Conservation (phyloP, 2,888 invertebrate species). For the Agrotis segetum region DNA sequence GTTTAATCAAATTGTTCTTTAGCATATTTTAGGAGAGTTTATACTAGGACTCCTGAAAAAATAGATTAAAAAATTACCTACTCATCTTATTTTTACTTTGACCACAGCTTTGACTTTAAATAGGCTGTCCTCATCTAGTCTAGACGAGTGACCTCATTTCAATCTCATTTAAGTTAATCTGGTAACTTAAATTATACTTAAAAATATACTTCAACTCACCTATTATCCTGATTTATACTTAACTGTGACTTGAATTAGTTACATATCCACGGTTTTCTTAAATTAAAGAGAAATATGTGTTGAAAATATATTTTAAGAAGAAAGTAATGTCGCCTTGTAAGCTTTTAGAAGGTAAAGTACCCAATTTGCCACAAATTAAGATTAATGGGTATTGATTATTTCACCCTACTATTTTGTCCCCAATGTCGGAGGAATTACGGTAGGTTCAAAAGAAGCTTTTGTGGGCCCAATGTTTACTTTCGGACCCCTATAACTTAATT, state of each 20-base stretch:
- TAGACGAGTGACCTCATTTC: constrained; percentile 18
- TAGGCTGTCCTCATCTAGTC: constrained; percentile 8
- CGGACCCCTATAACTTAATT: background rate
- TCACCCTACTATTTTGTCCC: constrained; percentile 54
- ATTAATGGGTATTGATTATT: constrained; percentile 64
- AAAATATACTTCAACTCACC: background rate
- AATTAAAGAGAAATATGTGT: background rate
- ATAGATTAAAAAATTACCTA: background rate
- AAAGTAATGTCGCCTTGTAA: constrained; percentile 3
- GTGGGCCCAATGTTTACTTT: constrained; percentile 26
- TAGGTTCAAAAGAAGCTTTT: constrained; percentile 5
- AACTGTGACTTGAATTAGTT: background rate
- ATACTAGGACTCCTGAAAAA: background rate
- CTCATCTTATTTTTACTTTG: background rate
- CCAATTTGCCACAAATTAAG: constrained; percentile 60
- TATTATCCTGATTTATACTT: background rate
- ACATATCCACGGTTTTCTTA: too few species aligned
- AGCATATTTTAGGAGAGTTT: background rate
- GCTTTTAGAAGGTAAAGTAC: constrained; percentile 32
- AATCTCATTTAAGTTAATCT: background rate
- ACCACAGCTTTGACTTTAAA: background rate
- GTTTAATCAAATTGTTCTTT: background rate
- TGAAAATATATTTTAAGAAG: background rate
- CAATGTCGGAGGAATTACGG: constrained; percentile 30
- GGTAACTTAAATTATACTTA: background rate